Evolutionary conservation across 2,113 vertebrate species (phyloP).

Genomic region (Poeciliopsis occidentalis): DNA sequence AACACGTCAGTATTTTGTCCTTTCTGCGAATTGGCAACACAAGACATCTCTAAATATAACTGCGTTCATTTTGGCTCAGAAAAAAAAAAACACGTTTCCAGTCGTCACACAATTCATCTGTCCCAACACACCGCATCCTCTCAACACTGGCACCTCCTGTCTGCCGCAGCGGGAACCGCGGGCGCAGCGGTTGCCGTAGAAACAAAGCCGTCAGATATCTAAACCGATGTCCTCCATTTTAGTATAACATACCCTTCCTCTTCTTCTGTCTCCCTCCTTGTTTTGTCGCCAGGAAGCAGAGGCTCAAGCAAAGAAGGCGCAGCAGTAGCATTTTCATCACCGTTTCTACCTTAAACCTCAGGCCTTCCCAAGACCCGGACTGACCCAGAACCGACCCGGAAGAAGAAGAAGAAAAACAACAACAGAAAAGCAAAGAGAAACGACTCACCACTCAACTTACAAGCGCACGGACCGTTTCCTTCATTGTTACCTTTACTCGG

Average conservation of each 20-base stretch:
- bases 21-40: constrained; percentile 1
- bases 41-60: constrained; percentile 14
- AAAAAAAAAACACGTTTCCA: constrained; percentile 15
- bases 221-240: constrained; percentile 61
- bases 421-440: background rate
- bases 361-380: constrained; percentile 30
- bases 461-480: constrained; percentile 18
- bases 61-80: constrained; percentile 26
- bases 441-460: constrained; percentile 45
- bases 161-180: constrained; percentile 45
- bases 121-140: constrained; percentile 28
- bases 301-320: constrained; percentile 73
- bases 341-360: constrained; percentile 43
- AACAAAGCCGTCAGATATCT: constrained; percentile 52
- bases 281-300: constrained; percentile 76
- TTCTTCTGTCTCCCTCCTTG: background rate
- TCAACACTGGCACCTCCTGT: constrained; percentile 52
- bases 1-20: background rate
- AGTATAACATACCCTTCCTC: constrained; percentile 18
- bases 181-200: constrained; percentile 69
- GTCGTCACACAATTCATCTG: constrained; percentile 51
- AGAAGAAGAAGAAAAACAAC: background rate
- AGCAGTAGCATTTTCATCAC: constrained; percentile 70
- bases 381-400: constrained; percentile 40
- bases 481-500: constrained; percentile 7